These are phyloP conservation scores for Drosophila robusta DNA, from an alignment of 2,888 invertebrate species.

Conservation along the genomic window DNA sequence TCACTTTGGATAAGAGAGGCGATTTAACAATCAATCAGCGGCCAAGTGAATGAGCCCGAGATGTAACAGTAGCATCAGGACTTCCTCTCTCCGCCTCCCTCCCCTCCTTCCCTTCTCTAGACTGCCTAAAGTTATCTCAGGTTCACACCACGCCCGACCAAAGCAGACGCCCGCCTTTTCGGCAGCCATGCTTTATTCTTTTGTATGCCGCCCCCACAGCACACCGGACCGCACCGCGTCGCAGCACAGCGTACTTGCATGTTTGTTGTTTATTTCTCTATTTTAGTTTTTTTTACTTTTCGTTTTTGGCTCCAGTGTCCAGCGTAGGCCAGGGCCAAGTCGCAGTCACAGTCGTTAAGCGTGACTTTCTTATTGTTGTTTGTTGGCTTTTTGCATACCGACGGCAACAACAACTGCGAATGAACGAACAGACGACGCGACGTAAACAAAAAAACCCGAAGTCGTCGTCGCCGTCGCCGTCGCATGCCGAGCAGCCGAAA, in stretches of 20 bases:
- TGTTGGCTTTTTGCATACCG: constrained; percentile 76
- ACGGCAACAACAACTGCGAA: constrained; percentile 28
- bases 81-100: neutral
- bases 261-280: constrained; percentile 13
- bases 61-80: constrained; percentile 26
- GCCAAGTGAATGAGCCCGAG: constrained; percentile 34
- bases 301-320: constrained; percentile 37
- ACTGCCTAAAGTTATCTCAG: constrained; percentile 43
- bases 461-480: constrained; percentile 11
- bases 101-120: neutral
- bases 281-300: neutral
- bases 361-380: constrained; percentile 79
- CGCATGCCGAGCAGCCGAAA: constrained; percentile 21
- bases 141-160: constrained; percentile 62
- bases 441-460: constrained; percentile 64
- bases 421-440: constrained; percentile 13
- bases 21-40: constrained; percentile 73
- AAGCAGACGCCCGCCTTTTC: constrained; percentile 51
- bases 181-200: constrained; percentile 63
- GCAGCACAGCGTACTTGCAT: constrained; percentile 29
- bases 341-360: constrained; percentile 77
- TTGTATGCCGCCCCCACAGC: constrained; percentile 38
- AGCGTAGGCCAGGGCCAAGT: constrained; percentile 47
- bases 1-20: constrained; percentile 8
- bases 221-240: neutral